Conservation (phyloP, 2,888 invertebrate species). For the Caprella mutica region DNA sequence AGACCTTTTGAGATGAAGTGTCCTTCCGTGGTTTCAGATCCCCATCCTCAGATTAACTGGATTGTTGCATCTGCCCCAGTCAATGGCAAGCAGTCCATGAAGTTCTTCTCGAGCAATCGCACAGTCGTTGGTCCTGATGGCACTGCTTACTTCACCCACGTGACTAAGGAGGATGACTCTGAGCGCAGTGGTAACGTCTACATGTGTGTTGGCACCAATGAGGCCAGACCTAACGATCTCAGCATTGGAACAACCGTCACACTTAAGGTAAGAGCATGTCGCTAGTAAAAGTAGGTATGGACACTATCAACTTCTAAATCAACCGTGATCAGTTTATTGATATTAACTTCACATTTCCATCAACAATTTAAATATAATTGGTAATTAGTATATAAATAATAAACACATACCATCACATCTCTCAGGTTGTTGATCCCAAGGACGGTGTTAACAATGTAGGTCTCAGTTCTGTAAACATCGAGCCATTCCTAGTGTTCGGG, state of each 20-base stretch:
- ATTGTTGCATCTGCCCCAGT: conserved; percentile 13
- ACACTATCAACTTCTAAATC: too few species aligned
- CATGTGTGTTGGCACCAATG: conserved; percentile 24
- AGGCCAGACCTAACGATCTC: conserved; percentile 19
- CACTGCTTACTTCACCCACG: conserved; percentile 23
- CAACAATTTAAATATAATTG: too few species aligned
- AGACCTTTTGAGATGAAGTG: conserved; percentile 26
- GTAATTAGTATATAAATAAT: too few species aligned
- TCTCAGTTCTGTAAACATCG: conserved; percentile 19
- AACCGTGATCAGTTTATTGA: too few species aligned
- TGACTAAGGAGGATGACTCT: conserved; percentile 19
- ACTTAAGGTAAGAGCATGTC: too few species aligned
- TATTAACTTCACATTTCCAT: too few species aligned
- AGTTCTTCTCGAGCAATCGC: conserved; percentile 20
- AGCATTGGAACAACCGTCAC: conserved; percentile 22
- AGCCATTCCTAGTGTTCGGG: conserved; percentile 26
- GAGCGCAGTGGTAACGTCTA: conserved; percentile 10
- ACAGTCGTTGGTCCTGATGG: conserved; percentile 20
- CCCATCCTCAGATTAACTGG: conserved; percentile 17
- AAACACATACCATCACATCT: too few species aligned
- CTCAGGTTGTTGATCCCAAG: conserved; percentile 10
- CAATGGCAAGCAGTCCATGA: conserved; percentile 15
- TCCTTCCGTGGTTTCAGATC: conserved; percentile 18
- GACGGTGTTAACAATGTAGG: conserved; percentile 15
- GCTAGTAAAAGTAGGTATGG: too few species aligned